Base-by-base conservation (phyloP, 2,797 vertebrate species). In the Schizopygopsis pylzovi region DNA sequence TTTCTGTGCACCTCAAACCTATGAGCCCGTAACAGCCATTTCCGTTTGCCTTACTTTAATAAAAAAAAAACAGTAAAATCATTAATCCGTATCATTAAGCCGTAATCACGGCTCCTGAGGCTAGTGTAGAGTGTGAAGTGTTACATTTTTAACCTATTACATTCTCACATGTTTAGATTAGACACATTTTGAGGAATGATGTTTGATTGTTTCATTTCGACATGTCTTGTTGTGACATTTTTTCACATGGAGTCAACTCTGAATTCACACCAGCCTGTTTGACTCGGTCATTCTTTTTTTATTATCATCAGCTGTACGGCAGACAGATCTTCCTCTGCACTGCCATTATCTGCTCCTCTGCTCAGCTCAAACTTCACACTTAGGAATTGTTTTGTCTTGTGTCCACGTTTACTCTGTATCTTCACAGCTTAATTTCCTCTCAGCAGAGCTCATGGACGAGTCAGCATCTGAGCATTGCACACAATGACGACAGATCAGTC, bases 191-290 rank as follows among this genome's bases (percentile, higher is more conserved):
- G 9, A 67, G 6, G n/a, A 16, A 54, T 67, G 22, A 25, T 16
- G 33, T 25, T 75, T 13, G 45, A 28, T 41, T 22, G 33, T 77
- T 77, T 84, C 1, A 0, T 41, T 77, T 41, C 25, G 47, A 84
- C 20, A 47, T 1, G 33, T 39, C 13, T 18, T 25, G 18, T 67
- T 54, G 22, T 41, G 1, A 33, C 47, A 68, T 70, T 79, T n/a
- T 77, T 79, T 85, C 52, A 49, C 52, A 85, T 25, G 20, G 41
- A 72, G 39, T 79, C 83, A 79, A n/a, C n/a, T 7, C 12, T 56
- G 18, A 18, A 47, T 45, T 85, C 75, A 79, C 83, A 85, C 12
- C 20, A 49, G 9, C 28, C 12, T 54, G 43, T 76, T 76, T 20
- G 47, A 68, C 76, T 79, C 41, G 4, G 25, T 71, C 15, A 47